Evolutionary conservation across 2,113 vertebrate species (phyloP), one percentile per base, ranked within the genome.

Genomic region (Dromas ardeola): DNA sequence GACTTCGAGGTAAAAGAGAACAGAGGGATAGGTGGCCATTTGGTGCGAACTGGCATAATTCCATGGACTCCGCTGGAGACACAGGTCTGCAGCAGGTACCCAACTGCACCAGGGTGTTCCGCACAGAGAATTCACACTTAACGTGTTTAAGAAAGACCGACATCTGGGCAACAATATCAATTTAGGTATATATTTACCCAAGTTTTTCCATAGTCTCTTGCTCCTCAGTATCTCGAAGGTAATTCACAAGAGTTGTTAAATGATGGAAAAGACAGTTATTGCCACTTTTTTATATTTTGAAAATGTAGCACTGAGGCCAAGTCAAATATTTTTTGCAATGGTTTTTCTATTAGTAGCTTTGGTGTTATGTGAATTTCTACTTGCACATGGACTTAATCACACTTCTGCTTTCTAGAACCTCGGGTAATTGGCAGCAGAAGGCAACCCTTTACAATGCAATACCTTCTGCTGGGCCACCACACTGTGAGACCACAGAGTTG

Each of bases 381-480:
- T 79, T 67, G 50, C 71, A 49, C 45, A 22, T 4, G 45, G 80
- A 45, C 27, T 80, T 81, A 94, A 96, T 94, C 81, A 79, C 15
- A 10, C 11, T 36, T 80, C 76, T 86, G 79, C 67, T 80, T 52
- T 65, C 86, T 55, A 87, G 84, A 90, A 83, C 56, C 71, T 36
- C 0, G 0, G 61, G n/a, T 97, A 97, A 97, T 93, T 98, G 97
- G 92, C 90, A 97, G 86, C 71, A 82, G 58, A 67, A 86, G 83
- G 88, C 40, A 88, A 38, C 45, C 21, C 43, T 94, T 88, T 73
- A 42, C 53, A 84, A 8, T 34, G 56, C 16, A 66, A 70, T 56
- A 22, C 42, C 59, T 88, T 81, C 5, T 58, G 52, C 95, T 88
- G 84, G 95, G 84, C 95, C 96, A 92, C 95, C 92, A 87, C 7